Percentiles rank a stretch among this genome's conserved stretches.
Evolutionary conservation across 2,888 invertebrate genomes (phyloP).

Genomic region (Stenichneumon culpator): DNA sequence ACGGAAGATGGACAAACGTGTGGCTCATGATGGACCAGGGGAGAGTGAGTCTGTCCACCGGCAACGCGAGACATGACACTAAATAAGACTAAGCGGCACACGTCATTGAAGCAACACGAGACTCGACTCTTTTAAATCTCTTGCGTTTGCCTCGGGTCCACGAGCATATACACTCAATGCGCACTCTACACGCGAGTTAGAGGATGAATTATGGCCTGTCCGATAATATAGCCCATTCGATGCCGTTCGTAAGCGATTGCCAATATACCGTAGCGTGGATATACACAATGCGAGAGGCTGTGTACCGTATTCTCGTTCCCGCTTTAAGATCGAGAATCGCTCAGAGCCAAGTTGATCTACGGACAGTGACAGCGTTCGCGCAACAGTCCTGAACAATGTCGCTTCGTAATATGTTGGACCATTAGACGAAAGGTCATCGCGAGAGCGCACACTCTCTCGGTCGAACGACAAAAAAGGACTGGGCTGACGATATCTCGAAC

Average conservation of each 20-base stretch:
- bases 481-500: constrained; percentile 56
- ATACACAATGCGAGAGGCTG: constrained; percentile 7
- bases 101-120: constrained; percentile 56
- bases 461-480: constrained; percentile 56
- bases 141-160: constrained; percentile 18
- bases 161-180: constrained; percentile 33
- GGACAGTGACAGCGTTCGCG: constrained; percentile 34
- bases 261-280: constrained; percentile 43
- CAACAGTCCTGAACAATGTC: constrained; percentile 58
- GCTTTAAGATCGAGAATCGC: constrained; percentile 62
- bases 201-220: constrained; percentile 66
- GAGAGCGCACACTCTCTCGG: constrained; percentile 28
- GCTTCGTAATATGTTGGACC: constrained; percentile 63
- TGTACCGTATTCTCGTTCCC: background rate
- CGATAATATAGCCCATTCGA: constrained; percentile 61
- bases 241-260: constrained; percentile 55
- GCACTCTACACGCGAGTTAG: constrained; percentile 42
- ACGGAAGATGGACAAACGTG: constrained; percentile 34
- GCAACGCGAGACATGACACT: constrained; percentile 52
- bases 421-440: constrained; percentile 67
- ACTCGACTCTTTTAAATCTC: constrained; percentile 37
- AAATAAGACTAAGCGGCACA: constrained; percentile 61
- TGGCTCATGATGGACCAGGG: constrained; percentile 41
- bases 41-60: constrained; percentile 36
- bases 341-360: constrained; percentile 54